Evolutionary conservation across 2,797 vertebrate genomes (phyloP).

Genomic region (Hydrocynus forskahlii): DNA sequence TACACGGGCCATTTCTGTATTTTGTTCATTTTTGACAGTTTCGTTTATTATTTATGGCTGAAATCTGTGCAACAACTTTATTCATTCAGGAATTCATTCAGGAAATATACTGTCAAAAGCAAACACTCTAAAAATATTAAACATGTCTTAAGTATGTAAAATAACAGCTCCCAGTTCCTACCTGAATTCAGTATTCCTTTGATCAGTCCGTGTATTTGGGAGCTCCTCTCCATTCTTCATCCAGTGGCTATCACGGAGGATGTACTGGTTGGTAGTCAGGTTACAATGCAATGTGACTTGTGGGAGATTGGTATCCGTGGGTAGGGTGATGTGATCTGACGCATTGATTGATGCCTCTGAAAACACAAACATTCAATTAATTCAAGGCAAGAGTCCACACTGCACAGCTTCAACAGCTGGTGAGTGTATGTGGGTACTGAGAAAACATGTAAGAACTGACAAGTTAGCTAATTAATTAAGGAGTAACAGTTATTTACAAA

Average conservation of each 20-base stretch:
- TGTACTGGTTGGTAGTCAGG: constrained; percentile 81
- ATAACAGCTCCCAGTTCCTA: constrained; percentile 62
- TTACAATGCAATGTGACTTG: constrained; percentile 90
- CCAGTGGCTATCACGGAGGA: constrained; percentile 84
- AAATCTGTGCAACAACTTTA: neutral
- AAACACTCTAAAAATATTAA: neutral
- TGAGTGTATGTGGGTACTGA: too few relatives aligned
- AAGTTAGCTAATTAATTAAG: neutral
- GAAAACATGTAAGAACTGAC: neutral
- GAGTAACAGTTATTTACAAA: neutral
- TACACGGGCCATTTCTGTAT: neutral
- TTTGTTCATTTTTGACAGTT: neutral
- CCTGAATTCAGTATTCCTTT: constrained; percentile 84
- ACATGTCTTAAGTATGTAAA: neutral
- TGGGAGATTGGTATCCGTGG: constrained; percentile 57
- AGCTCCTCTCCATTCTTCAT: constrained; percentile 93
- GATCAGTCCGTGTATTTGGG: constrained; percentile 69
- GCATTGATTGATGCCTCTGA: constrained; percentile 88
- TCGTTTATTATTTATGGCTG: neutral
- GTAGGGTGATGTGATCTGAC: constrained; percentile 82
- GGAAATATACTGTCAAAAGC: neutral
- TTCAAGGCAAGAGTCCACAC: constrained; percentile 44
- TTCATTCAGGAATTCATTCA: neutral
- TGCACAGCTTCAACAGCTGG: neutral
- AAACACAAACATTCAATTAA: constrained; percentile 62